These are phyloP conservation scores for Telmatochromis sp. DNA, from an alignment of 2,113 vertebrate species.

Conservation along the genomic window DNA sequence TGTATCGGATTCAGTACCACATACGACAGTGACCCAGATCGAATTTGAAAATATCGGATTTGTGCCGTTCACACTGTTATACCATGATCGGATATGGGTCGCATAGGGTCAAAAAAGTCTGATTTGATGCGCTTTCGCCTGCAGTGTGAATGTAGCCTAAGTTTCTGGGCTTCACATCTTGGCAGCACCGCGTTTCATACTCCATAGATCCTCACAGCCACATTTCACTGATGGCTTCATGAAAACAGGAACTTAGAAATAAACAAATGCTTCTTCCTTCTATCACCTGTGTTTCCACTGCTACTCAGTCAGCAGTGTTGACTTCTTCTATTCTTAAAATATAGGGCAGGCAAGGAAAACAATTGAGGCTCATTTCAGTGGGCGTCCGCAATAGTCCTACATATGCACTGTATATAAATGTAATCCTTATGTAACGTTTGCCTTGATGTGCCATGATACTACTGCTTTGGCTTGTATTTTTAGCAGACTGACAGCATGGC, in stretches of 20 bases:
- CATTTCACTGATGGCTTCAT: neutral
- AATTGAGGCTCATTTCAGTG: neutral
- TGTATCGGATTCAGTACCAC: neutral
- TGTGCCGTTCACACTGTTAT: neutral
- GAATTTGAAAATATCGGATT: neutral
- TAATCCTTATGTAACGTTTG: neutral
- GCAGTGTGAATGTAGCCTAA: neutral
- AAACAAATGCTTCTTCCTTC: neutral
- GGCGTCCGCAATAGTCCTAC: neutral
- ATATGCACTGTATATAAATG: neutral
- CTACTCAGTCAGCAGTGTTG: neutral
- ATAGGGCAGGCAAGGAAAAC: neutral
- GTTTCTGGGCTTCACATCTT: neutral
- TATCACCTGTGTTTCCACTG: neutral
- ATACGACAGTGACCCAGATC: too few relatives aligned
- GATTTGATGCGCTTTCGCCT: neutral
- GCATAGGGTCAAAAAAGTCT: neutral
- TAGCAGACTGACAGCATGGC: conserved; percentile 32
- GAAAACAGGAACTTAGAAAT: neutral
- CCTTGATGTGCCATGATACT: neutral
- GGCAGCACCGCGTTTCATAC: neutral
- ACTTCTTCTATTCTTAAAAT: neutral
- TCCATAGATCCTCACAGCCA: neutral
- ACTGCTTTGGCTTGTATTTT: conserved; percentile 30
- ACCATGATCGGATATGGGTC: neutral